Conservation (phyloP, 2,888 invertebrate species). For the Agonopterix arenella region DNA sequence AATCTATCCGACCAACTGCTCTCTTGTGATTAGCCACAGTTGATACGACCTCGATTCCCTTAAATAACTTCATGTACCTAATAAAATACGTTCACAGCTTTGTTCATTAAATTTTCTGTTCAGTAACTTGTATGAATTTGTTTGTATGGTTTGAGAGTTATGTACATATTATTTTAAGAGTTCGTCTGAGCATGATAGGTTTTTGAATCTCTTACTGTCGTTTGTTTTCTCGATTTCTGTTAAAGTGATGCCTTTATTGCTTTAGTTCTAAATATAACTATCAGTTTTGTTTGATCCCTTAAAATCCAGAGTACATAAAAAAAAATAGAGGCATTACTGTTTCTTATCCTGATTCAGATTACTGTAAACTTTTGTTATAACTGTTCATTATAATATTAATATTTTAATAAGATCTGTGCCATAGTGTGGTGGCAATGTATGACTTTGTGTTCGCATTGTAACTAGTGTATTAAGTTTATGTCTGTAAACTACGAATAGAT, state of each 20-base stretch:
- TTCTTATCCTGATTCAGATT: constrained; percentile 10
- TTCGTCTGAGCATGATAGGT: constrained; percentile 69
- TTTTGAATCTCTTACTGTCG: constrained; percentile 67
- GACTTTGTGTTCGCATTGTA: constrained; percentile 60
- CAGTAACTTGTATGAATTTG: constrained; percentile 28
- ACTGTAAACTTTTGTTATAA: constrained; percentile 24
- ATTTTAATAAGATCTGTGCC: constrained; percentile 69
- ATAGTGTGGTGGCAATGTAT: constrained; percentile 67
- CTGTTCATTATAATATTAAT: constrained; percentile 41
- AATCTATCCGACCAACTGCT: constrained; percentile 69
- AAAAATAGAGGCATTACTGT: constrained; percentile 8
- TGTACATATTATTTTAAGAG: constrained; percentile 75
- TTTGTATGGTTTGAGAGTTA: constrained; percentile 67
- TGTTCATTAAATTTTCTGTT: constrained; percentile 10
- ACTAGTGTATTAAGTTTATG: constrained; percentile 58
- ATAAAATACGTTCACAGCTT: constrained; percentile 9
- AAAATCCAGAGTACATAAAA: neutral
- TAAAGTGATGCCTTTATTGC: constrained; percentile 14
- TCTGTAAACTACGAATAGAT: constrained; percentile 62
- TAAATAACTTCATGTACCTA: constrained; percentile 33
- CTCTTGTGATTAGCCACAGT: constrained; percentile 67
- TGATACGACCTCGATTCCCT: constrained; percentile 50
- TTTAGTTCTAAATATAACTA: neutral
- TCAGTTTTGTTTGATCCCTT: neutral
- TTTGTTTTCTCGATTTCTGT: constrained; percentile 40